A percentile compares a stretch with the other conserved stretches of the same genome.
These are phyloP conservation scores for Lycodopsis pacificus DNA, from an alignment of 2,797 vertebrate species.

Conservation along the genomic window DNA sequence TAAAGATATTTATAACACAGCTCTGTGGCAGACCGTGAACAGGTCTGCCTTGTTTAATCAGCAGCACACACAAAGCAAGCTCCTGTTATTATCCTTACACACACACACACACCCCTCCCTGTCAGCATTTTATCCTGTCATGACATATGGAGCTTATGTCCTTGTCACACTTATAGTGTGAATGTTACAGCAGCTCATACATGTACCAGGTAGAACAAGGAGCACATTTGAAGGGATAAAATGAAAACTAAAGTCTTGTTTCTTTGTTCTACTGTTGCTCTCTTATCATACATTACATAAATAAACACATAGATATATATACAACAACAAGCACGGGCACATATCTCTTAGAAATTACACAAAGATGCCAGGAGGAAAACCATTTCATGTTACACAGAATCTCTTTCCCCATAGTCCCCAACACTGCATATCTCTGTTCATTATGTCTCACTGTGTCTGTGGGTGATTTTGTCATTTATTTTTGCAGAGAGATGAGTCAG, in stretches of 20 bases:
- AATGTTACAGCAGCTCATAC: not conserved
- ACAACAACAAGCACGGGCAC: conserved; percentile 10
- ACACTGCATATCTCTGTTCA: not conserved
- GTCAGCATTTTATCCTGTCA: not conserved
- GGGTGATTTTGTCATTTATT: conserved; percentile 38
- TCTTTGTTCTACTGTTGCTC: not conserved
- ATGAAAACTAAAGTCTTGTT: not conserved
- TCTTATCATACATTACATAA: not conserved
- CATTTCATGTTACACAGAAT: not conserved
- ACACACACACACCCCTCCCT: not conserved
- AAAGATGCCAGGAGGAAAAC: not conserved
- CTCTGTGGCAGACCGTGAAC: conserved; percentile 60
- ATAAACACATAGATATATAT: not conserved
- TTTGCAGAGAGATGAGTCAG: conserved; percentile 90
- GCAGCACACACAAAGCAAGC: conserved; percentile 62
- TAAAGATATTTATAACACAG: not conserved
- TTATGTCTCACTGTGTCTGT: not conserved
- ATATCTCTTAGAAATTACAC: not conserved
- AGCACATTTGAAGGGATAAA: too few relatives aligned
- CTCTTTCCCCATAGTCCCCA: not conserved
- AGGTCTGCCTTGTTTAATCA: conserved; percentile 81
- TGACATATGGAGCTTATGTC: too few relatives aligned
- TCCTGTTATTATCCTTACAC: conserved; percentile 33
- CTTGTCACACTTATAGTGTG: not conserved
- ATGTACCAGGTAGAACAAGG: not conserved